phyloP scores from a whole-genome alignment of 2,888 invertebrate species.

The Lypha dubia region DNA sequence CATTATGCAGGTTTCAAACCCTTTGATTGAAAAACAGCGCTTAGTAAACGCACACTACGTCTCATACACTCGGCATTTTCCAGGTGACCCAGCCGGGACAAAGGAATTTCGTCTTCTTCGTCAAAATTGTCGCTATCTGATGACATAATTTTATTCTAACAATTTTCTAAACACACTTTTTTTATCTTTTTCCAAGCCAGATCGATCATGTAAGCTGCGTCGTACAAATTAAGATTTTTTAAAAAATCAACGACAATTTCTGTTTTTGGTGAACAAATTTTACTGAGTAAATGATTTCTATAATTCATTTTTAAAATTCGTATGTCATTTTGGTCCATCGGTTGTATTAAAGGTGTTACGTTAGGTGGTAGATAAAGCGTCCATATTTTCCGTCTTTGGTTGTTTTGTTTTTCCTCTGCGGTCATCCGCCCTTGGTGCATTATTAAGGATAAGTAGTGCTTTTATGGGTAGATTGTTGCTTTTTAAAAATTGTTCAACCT shows the following conservation, averaged over 20 bases:
- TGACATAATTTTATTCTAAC: slow-evolving; percentile 53
- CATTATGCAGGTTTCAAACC: too few relatives aligned
- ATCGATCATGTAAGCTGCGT: slow-evolving; percentile 50
- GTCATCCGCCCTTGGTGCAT: slow-evolving; percentile 43
- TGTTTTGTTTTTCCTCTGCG: slow-evolving; percentile 32
- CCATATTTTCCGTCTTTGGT: slow-evolving; percentile 58
- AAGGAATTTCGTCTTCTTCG: slow-evolving; percentile 52
- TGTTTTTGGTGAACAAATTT: slow-evolving; percentile 51
- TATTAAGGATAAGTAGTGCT: slow-evolving; percentile 43
- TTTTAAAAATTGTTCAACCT: too few relatives aligned
- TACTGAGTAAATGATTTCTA: slow-evolving; percentile 54
- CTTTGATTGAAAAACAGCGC: too few relatives aligned
- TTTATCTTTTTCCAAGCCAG: slow-evolving; percentile 52
- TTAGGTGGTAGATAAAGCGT: slow-evolving; percentile 60
- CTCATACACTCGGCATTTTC: slow-evolving; percentile 30
- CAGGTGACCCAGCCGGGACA: slow-evolving; percentile 37
- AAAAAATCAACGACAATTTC: slow-evolving; percentile 51
- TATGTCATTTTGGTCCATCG: slow-evolving; percentile 63
- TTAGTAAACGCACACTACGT: slow-evolving; percentile 39
- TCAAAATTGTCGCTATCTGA: slow-evolving; percentile 48
- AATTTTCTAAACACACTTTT: slow-evolving; percentile 53
- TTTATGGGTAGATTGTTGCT: too few relatives aligned
- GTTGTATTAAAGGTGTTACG: slow-evolving; percentile 56
- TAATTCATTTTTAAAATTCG: slow-evolving; percentile 55
- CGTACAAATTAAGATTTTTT: slow-evolving; percentile 55